Conservation (phyloP, 2,888 invertebrate species). For the Polydesmus complanatus region DNA sequence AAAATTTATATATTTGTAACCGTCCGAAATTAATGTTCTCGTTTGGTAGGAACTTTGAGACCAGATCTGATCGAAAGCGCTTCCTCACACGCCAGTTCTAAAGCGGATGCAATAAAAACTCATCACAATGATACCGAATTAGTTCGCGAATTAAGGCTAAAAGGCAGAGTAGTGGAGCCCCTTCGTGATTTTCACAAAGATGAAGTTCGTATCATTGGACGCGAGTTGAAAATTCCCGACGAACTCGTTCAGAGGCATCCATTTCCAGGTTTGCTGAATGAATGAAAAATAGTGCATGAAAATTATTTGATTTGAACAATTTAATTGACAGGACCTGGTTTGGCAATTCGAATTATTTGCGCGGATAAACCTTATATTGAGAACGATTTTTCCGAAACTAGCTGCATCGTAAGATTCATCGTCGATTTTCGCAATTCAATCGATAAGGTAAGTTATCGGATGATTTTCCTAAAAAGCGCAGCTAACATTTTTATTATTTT, state of each 20-base stretch:
- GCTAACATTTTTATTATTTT: slow-evolving; percentile 11
- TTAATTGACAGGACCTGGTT: slow-evolving; percentile 56
- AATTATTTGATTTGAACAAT: slow-evolving; percentile 1
- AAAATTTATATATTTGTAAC: no score
- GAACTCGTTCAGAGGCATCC: slow-evolving; percentile 88
- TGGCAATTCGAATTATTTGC: slow-evolving; percentile 91
- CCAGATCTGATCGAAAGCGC: slow-evolving; percentile 98
- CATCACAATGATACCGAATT: slow-evolving; percentile 98
- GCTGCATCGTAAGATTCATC: slow-evolving; percentile 86
- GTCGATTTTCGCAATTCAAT: slow-evolving; percentile 66
- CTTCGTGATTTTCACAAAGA: slow-evolving; percentile 98
- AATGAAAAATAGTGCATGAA: background rate
- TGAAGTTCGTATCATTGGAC: slow-evolving; percentile 77
- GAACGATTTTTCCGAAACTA: slow-evolving; percentile 88
- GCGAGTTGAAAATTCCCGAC: slow-evolving; percentile 72
- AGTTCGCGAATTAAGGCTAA: slow-evolving; percentile 55
- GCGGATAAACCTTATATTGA: slow-evolving; percentile 90
- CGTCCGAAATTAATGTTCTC: slow-evolving; percentile 5
- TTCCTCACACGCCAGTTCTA: slow-evolving; percentile 59
- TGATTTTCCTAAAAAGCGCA: background rate
- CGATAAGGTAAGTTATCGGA: slow-evolving; percentile 28
- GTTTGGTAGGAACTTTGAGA: slow-evolving; percentile 57
- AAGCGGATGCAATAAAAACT: slow-evolving; percentile 94
- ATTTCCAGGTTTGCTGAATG: slow-evolving; percentile 56
- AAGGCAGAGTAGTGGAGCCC: slow-evolving; percentile 91